Conservation (phyloP, 1,140 invertebrate species). For the Zaprionus nigranus region DNA sequence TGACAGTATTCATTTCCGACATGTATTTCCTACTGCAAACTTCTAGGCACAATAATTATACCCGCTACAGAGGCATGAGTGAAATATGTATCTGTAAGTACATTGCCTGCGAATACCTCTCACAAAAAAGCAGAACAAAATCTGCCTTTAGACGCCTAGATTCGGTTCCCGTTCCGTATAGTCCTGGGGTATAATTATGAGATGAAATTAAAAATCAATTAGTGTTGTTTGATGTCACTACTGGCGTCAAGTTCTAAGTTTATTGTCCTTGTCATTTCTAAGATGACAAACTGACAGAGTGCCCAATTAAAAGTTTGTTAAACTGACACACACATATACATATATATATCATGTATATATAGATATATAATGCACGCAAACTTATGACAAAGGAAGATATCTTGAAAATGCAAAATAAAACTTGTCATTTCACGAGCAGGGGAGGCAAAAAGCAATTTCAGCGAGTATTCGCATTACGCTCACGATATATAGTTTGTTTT, state of each 20-base stretch:
- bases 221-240: not conserved
- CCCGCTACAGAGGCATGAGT: too few relatives aligned
- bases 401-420: not conserved
- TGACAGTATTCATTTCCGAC: too few relatives aligned
- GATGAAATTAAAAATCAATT: constrained; percentile 11
- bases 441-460: constrained; percentile 58
- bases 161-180: too few relatives aligned
- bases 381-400: not conserved
- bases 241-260: not conserved
- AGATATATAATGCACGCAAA: not conserved
- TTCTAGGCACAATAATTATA: too few relatives aligned
- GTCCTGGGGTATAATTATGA: too few relatives aligned
- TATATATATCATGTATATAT: not conserved
- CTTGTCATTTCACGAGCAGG: too few relatives aligned
- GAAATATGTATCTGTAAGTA: too few relatives aligned
- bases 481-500: constrained; percentile 1
- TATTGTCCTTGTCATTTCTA: not conserved
- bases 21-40: too few relatives aligned
- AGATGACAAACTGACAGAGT: not conserved
- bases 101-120: too few relatives aligned
- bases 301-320: not conserved
- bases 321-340: too few relatives aligned
- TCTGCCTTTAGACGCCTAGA: too few relatives aligned
- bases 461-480: not conserved
- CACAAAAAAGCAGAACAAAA: not conserved